These are phyloP conservation scores for Megathymus violae DNA, from an alignment of 1,140 invertebrate genomes.

Conservation along the genomic window DNA sequence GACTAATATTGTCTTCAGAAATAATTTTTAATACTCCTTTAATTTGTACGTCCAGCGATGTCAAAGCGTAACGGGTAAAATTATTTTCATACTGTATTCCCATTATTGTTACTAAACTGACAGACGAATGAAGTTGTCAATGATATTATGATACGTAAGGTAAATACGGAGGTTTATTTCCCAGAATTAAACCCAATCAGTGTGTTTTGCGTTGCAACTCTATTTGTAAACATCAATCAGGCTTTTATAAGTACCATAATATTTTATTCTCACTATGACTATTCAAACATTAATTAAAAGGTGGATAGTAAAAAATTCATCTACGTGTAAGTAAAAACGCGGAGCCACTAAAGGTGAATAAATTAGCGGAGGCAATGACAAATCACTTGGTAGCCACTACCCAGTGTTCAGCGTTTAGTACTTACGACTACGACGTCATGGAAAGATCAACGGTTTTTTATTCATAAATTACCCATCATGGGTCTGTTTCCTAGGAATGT, in stretches of 20 bases:
- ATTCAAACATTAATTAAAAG: slow-evolving; percentile 34
- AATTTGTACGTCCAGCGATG: too few relatives aligned
- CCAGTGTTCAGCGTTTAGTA: slow-evolving; percentile 14
- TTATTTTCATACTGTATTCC: too few relatives aligned
- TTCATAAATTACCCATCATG: too few relatives aligned
- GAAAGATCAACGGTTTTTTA: neutral
- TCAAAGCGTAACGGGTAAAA: too few relatives aligned
- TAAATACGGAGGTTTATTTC: too few relatives aligned
- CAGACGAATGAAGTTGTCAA: too few relatives aligned
- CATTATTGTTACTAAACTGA: too few relatives aligned
- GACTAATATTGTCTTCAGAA: too few relatives aligned
- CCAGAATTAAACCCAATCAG: neutral
- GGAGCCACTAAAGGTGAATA: slow-evolving; percentile 40
- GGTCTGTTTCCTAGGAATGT: too few relatives aligned
- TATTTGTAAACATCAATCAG: slow-evolving; percentile 23
- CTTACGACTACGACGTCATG: neutral
- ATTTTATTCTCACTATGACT: slow-evolving; percentile 26
- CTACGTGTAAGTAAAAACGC: slow-evolving; percentile 40
- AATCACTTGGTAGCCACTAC: slow-evolving; percentile 41
- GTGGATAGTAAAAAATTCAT: slow-evolving; percentile 30
- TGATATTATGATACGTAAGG: too few relatives aligned
- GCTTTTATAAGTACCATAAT: slow-evolving; percentile 4
- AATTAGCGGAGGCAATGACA: slow-evolving; percentile 46
- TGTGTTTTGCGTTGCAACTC: slow-evolving; percentile 14
- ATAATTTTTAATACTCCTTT: too few relatives aligned